A percentile compares a stretch with the other conserved stretches of the same genome.
Conservation (phyloP, 2,888 invertebrate species). For the Drosophila engyochracea region DNA sequence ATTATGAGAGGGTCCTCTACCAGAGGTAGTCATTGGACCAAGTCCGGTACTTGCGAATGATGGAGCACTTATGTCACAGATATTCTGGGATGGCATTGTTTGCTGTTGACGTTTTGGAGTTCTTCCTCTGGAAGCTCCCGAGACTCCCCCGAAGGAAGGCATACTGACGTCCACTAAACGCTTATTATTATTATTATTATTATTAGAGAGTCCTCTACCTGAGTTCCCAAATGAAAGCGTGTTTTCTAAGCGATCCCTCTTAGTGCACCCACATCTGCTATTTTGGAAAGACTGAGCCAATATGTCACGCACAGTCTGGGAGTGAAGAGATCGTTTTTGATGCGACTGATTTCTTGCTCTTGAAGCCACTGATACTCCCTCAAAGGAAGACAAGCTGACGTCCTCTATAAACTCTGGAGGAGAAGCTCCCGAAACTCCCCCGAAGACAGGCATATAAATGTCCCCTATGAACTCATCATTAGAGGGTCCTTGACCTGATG, state of each 20-base stretch:
- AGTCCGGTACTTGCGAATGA: background rate
- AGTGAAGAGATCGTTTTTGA: constrained; percentile 4
- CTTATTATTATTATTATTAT: background rate
- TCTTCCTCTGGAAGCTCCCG: background rate
- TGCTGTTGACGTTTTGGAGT: too few relatives aligned
- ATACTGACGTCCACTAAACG: background rate
- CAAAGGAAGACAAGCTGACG: constrained; percentile 6
- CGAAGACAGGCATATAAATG: too few relatives aligned
- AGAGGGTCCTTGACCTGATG: background rate
- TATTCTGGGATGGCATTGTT: background rate
- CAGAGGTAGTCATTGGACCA: too few relatives aligned
- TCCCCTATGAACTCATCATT: background rate
- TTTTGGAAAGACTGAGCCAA: constrained; percentile 8
- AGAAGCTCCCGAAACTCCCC: background rate
- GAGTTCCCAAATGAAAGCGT: background rate
- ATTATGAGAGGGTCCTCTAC: too few relatives aligned
- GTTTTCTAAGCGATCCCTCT: constrained; percentile 8
- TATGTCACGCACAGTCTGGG: constrained; percentile 11
- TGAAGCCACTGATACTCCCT: background rate
- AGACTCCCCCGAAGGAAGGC: background rate
- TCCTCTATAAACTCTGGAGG: constrained; percentile 1
- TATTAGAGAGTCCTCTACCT: background rate
- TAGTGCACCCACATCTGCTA: background rate
- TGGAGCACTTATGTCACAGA: constrained; percentile 2
- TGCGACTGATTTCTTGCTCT: background rate